Evolutionary conservation across 2,113 vertebrate species (phyloP).

Genomic region (Crotalus tigris): DNA sequence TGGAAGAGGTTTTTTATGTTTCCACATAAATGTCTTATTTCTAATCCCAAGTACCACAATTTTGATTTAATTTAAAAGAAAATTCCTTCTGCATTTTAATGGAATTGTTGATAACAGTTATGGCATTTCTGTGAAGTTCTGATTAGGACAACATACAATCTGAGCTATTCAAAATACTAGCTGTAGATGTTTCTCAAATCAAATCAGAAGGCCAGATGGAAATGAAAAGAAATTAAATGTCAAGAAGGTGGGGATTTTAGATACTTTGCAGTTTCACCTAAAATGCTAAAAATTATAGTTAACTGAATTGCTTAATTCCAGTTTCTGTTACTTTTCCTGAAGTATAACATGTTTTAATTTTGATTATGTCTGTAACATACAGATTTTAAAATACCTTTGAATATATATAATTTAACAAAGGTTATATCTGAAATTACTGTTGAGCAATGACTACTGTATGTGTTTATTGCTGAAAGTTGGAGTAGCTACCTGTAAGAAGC

Average conservation of each 20-base stretch:
- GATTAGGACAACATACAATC: constrained; percentile 6
- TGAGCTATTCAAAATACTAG: not conserved
- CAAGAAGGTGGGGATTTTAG: not conserved
- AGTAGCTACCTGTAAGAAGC: not conserved
- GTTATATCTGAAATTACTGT: not conserved
- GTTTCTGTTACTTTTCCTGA: not conserved
- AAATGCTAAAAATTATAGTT: not conserved
- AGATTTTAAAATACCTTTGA: not conserved
- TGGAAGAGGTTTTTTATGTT: not conserved
- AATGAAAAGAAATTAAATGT: constrained; percentile 14
- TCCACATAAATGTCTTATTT: not conserved
- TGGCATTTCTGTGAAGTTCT: constrained; percentile 24
- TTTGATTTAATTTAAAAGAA: constrained; percentile 15
- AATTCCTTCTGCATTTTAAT: not conserved
- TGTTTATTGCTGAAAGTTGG: not conserved
- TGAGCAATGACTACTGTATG: not conserved
- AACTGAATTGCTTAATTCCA: not conserved
- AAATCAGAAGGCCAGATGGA: constrained; percentile 16
- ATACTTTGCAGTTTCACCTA: not conserved
- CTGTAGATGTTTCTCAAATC: not conserved
- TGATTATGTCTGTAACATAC: not conserved
- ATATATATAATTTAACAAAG: not conserved
- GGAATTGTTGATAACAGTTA: constrained; percentile 12
- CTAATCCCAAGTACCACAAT: not conserved
- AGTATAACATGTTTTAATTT: not conserved